phyloP scores from a whole-genome alignment of 2,888 invertebrate species.

The Phorcus lineatus region DNA sequence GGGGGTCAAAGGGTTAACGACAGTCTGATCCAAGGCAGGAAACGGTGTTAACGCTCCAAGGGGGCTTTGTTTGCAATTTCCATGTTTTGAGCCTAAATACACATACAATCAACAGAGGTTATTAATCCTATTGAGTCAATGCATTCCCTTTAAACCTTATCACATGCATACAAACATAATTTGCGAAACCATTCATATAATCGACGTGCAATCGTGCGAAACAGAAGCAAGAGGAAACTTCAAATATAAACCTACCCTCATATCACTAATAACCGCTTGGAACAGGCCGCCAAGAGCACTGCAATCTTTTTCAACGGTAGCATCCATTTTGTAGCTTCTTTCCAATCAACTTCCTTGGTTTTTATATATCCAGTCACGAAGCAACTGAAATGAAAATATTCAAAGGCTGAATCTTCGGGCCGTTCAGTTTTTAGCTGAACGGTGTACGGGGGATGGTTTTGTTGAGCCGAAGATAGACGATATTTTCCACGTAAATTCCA shows the following conservation, averaged over 20 bases:
- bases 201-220: not conserved
- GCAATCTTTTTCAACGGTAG: conserved; percentile 69
- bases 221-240: not conserved
- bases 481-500: not conserved
- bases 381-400: not conserved
- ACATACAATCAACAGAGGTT: not conserved
- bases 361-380: not conserved
- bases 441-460: not conserved
- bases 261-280: conserved; percentile 95
- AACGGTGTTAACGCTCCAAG: not conserved
- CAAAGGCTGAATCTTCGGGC: not conserved
- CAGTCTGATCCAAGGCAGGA: not conserved
- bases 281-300: conserved; percentile 91
- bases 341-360: not conserved
- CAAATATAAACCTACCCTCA: conserved; percentile 86
- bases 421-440: not conserved
- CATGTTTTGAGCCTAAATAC: not conserved
- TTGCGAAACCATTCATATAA: not conserved
- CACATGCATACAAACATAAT: too few species aligned
- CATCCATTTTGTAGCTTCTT: conserved; percentile 54
- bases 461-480: not conserved
- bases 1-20: conserved; percentile 14
- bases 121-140: not conserved
- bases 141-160: too few species aligned
- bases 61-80: conserved; percentile 9